Conservation (phyloP, 2,888 invertebrate species). For the Eulithis testata region DNA sequence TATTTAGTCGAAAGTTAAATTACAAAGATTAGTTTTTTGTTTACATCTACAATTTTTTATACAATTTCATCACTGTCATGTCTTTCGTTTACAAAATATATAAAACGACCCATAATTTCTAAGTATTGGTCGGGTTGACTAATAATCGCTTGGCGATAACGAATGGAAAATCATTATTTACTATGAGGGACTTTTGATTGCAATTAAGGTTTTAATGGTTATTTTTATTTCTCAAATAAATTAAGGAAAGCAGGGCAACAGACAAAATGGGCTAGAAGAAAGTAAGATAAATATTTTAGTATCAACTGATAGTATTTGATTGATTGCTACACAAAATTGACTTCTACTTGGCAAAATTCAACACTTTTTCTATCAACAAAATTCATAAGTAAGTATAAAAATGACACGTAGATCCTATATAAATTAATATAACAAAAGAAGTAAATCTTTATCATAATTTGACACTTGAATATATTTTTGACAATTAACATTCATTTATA, state of each 20-base stretch:
- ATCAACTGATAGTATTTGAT: too few species aligned
- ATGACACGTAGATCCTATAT: too few species aligned
- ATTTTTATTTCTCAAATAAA: constrained; percentile 1
- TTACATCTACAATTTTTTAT: constrained; percentile 26
- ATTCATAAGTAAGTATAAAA: background rate
- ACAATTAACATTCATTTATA: background rate
- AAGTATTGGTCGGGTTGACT: constrained; percentile 51
- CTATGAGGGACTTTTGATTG: constrained; percentile 18
- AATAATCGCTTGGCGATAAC: constrained; percentile 29
- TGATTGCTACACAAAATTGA: too few species aligned
- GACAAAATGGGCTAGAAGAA: background rate
- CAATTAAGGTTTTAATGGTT: constrained; percentile 13
- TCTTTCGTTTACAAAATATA: constrained; percentile 77
- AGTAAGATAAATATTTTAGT: background rate
- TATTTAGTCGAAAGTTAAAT: constrained; percentile 15
- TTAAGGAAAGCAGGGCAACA: background rate
- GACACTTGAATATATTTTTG: too few species aligned
- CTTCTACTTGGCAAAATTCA: background rate
- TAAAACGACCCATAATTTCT: constrained; percentile 54
- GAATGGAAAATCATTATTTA: constrained; percentile 5
- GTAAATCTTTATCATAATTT: too few species aligned
- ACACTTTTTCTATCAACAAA: background rate
- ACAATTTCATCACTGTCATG: constrained; percentile 64
- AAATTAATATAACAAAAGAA: too few species aligned
- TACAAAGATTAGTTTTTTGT: constrained; percentile 14